Evolutionary conservation across 2,888 invertebrate species (phyloP), one percentile per base, ranked within the genome.

Genomic region (Diplolepis rosae): DNA sequence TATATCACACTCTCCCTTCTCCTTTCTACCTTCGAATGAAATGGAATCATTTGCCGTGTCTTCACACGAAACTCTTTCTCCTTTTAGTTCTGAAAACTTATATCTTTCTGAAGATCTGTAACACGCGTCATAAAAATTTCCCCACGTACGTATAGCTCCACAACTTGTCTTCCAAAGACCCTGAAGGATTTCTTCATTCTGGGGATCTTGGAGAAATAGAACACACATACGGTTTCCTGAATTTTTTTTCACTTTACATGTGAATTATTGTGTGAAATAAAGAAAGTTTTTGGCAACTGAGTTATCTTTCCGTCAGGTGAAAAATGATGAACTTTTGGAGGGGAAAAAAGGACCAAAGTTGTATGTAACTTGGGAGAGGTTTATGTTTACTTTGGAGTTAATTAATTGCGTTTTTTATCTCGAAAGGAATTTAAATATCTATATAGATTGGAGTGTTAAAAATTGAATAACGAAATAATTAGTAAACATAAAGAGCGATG

Each of bases 51-150:
- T 24, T 61, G 7, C 61, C 35, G 24, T 39, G 13, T 61, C 61
- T 32, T 61, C 39, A 22, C 35, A 35, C 28, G 28, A 54, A 54
- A 54, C 54, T 30, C 54, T 54, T 54, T 54, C 30, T 54, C 54
- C 30, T 30, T 32, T 32, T 22, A 24, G 22, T 61, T 24, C 22
- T 13, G 22, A 61, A 61, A 61, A 61, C 32, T 11, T 15, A 35
- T 51, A 51, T 51, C 51, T 51, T 51, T 27, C n/a, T 22, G 27
- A 51, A 28, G 51, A 51, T 51, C 27, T 28, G 51, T 51, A 51
- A 51, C 51, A 51, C 28, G 28, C 51, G 51, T 51, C 51, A 51
- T 51, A 51, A 51, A 51, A 51, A 51, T 51, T 51, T 51, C 51
- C 27, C 51, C 51, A 51, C 51, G 51, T 51, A 18, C 2, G 18